phyloP scores from a whole-genome alignment of 2,113 vertebrate genomes.

The Malurus melanocephalus region DNA sequence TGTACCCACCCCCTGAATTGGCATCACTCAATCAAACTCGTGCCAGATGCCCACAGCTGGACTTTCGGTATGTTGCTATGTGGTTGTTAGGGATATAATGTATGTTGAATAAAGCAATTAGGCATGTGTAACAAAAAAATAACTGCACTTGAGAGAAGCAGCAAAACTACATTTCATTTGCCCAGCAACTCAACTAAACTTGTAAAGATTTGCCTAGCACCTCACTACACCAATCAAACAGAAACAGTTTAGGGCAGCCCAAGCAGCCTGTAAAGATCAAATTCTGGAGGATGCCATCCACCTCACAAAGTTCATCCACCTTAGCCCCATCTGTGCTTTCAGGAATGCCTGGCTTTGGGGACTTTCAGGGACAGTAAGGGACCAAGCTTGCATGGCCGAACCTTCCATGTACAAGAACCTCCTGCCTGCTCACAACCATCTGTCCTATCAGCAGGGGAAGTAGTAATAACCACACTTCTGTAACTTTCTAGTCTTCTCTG shows the following conservation, averaged over 20 bases:
- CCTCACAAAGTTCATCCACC: background rate
- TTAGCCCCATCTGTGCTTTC: background rate
- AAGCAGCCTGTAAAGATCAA: background rate
- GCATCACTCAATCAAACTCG: background rate
- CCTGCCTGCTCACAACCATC: background rate
- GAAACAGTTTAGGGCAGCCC: background rate
- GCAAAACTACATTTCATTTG: background rate
- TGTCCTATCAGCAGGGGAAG: background rate
- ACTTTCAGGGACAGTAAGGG: background rate
- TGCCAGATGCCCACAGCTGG: too few species aligned
- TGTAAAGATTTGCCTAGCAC: background rate
- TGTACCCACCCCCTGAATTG: background rate
- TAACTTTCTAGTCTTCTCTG: background rate
- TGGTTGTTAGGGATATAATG: background rate
- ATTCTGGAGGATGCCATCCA: background rate
- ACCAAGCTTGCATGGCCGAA: background rate
- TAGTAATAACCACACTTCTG: background rate
- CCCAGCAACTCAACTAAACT: background rate
- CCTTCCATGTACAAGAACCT: background rate
- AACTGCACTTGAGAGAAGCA: background rate
- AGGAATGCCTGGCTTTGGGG: fast-evolving
- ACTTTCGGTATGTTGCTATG: background rate
- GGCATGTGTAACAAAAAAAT: background rate
- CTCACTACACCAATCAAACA: background rate
- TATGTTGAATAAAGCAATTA: background rate